These are phyloP conservation scores for Homalodisca vitripennis DNA, from an alignment of 1,140 invertebrate genomes.

Conservation along the genomic window DNA sequence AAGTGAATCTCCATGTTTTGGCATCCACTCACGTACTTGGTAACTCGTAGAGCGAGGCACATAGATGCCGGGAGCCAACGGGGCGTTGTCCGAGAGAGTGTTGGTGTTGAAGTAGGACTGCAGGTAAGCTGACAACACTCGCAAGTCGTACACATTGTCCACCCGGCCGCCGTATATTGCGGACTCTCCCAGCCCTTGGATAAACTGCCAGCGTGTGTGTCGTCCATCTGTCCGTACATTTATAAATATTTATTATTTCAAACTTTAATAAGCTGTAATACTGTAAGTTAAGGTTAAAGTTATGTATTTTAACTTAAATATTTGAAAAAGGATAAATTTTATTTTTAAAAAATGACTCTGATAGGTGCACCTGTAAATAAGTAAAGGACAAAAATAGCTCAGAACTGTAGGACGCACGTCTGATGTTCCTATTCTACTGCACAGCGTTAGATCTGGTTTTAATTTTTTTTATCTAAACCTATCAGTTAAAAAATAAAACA, in stretches of 20 bases:
- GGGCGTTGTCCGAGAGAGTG: conserved; percentile 55
- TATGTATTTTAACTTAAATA: neutral
- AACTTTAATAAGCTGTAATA: too few species aligned
- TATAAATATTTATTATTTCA: neutral
- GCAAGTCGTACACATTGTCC: conserved; percentile 76
- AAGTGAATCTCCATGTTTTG: too few species aligned
- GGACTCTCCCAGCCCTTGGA: conserved; percentile 77
- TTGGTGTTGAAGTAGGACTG: conserved; percentile 66
- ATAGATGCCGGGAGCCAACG: conserved; percentile 53
- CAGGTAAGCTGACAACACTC: conserved; percentile 73
- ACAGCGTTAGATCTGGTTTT: too few species aligned
- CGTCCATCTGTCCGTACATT: conserved; percentile 34
- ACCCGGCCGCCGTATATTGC: conserved; percentile 88
- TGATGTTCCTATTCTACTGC: too few species aligned
- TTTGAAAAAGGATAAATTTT: too few species aligned
- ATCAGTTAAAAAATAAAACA: too few species aligned
- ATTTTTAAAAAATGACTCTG: too few species aligned
- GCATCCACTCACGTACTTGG: neutral
- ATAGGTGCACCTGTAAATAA: too few species aligned
- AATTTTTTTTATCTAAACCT: too few species aligned
- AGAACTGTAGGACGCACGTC: too few species aligned
- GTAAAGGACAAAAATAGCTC: too few species aligned
- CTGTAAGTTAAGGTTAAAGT: neutral
- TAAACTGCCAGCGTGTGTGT: conserved; percentile 67
- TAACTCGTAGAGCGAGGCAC: conserved; percentile 51